Percentiles rank a stretch among this genome's conserved stretches.
These are phyloP conservation scores for Vultur gryphus DNA, from an alignment of 2,797 vertebrate species.

Conservation along the genomic window DNA sequence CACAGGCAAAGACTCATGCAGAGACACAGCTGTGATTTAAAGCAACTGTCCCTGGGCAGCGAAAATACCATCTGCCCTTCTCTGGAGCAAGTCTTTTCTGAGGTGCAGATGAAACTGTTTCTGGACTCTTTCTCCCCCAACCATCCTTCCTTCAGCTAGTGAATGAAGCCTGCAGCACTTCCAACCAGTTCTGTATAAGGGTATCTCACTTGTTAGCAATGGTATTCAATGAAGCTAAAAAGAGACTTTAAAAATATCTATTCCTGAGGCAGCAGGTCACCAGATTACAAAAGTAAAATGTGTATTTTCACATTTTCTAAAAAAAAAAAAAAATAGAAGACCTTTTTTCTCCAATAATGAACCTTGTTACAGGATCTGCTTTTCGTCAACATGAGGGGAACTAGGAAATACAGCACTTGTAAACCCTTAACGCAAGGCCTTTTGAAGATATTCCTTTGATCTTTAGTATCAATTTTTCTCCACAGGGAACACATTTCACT, in stretches of 20 bases:
- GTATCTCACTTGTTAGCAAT: neutral
- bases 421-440: neutral
- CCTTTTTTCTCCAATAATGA: neutral
- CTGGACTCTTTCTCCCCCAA: neutral
- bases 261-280: neutral
- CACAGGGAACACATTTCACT: neutral
- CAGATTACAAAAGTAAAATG: neutral
- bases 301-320: neutral
- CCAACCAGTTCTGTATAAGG: neutral
- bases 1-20: neutral
- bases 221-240: neutral
- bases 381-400: neutral
- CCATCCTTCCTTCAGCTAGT: neutral
- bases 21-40: neutral
- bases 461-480: neutral
- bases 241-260: neutral
- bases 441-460: conserved; percentile 23
- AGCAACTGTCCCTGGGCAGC: neutral
- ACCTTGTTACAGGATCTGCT: neutral
- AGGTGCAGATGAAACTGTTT: neutral
- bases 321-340: neutral
- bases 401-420: neutral
- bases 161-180: neutral
- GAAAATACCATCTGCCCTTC: neutral
- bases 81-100: neutral